These are phyloP conservation scores for Zingel zingel DNA, from an alignment of 2,113 vertebrate species.

Conservation along the genomic window DNA sequence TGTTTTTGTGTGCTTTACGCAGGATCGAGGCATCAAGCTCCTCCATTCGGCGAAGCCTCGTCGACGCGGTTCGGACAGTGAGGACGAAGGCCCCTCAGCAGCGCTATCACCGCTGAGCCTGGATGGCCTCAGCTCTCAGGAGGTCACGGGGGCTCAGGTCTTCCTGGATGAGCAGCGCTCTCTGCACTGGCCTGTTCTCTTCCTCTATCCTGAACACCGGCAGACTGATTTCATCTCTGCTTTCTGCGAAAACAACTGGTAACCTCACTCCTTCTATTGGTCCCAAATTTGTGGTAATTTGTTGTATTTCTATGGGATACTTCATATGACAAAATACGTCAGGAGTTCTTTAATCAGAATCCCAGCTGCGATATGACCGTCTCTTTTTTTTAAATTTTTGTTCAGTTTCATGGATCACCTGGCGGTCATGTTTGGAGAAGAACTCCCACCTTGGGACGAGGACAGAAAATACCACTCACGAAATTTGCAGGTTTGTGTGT, in stretches of 20 bases:
- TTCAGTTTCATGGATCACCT: conserved; percentile 93
- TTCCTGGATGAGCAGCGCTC: conserved; percentile 87
- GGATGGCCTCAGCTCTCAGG: conserved; percentile 84
- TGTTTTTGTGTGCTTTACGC: neutral
- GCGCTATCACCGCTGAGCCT: conserved; percentile 80
- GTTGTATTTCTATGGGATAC: neutral
- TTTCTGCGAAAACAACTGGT: conserved; percentile 93
- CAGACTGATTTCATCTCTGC: conserved; percentile 95
- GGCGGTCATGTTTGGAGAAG: conserved; percentile 92
- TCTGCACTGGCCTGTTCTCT: conserved; percentile 94
- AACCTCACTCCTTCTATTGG: neutral
- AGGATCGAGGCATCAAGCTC: conserved; percentile 91
- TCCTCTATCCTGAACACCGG: conserved; percentile 93
- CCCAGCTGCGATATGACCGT: neutral
- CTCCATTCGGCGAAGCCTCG: conserved; percentile 52
- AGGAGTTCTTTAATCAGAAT: neutral
- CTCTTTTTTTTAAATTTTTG: neutral
- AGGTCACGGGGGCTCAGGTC: conserved; percentile 84
- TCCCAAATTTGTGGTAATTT: neutral
- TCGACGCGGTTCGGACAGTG: conserved; percentile 67
- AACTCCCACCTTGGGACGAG: conserved; percentile 91
- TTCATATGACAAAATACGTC: too few relatives aligned
- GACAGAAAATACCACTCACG: conserved; percentile 90
- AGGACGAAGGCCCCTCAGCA: conserved; percentile 72
- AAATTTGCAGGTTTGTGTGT: conserved; percentile 89